phyloP scores from a whole-genome alignment of 2,113 vertebrate genomes.

The Hemiscyllium ocellatum region DNA sequence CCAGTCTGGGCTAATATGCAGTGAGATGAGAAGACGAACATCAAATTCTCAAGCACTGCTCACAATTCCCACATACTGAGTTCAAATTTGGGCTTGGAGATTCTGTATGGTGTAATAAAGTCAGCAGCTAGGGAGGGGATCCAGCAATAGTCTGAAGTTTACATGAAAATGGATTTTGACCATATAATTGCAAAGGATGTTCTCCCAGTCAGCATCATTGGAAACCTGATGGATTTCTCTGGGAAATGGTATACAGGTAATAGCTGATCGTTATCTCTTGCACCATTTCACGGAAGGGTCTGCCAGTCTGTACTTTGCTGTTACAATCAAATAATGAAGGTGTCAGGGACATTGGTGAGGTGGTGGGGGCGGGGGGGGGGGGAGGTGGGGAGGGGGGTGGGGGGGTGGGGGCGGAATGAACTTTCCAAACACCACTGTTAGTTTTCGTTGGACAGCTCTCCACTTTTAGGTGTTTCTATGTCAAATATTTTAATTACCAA shows the following conservation, averaged over 20 bases:
- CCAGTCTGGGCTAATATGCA: background rate
- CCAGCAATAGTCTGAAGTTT: background rate
- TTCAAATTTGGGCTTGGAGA: background rate
- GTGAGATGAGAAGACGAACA: background rate
- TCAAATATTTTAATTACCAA: background rate
- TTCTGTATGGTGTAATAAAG: background rate
- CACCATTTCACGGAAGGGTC: background rate
- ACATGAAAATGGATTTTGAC: background rate
- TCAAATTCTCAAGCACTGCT: background rate
- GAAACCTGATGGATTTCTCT: background rate
- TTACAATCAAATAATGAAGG: background rate
- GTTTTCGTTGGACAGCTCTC: background rate
- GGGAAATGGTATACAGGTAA: background rate
- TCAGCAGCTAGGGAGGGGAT: background rate
- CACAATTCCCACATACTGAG: background rate
- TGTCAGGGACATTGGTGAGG: no score
- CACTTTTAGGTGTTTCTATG: background rate
- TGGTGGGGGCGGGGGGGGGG: no score
- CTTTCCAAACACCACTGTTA: background rate
- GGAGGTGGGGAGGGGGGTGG: no score
- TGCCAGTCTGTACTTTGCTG: background rate
- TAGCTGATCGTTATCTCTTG: no score
- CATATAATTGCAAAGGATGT: background rate
- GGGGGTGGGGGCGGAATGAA: background rate
- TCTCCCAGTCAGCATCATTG: background rate